Conservation (phyloP, 1,140 invertebrate genomes). For the Acromyrmex heyeri region DNA sequence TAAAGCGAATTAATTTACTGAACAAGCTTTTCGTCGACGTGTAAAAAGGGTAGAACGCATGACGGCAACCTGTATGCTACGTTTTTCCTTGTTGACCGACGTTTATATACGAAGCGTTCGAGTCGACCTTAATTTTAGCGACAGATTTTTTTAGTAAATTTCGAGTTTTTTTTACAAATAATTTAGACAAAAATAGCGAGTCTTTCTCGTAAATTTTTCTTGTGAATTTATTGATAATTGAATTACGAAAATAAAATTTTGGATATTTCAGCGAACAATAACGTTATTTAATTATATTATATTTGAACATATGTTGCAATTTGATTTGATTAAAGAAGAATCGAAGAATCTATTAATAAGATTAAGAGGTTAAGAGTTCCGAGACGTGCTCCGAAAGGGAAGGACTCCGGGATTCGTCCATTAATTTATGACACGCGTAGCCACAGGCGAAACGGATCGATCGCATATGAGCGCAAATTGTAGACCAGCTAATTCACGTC, state of each 20-base stretch:
- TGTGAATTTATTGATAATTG: slow-evolving; percentile 16
- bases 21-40: neutral
- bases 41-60: neutral
- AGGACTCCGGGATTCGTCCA: neutral
- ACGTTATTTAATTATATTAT: neutral
- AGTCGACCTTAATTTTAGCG: slow-evolving; percentile 33
- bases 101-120: neutral
- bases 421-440: slow-evolving; percentile 36
- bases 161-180: neutral
- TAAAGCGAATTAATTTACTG: slow-evolving; percentile 41
- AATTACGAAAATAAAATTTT: neutral
- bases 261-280: too few relatives aligned
- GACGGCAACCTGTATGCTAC: neutral
- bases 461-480: slow-evolving; percentile 18
- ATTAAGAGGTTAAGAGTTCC: slow-evolving; percentile 14
- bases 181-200: neutral
- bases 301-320: neutral
- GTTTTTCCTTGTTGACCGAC: slow-evolving; percentile 21
- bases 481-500: slow-evolving; percentile 21
- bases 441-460: neutral
- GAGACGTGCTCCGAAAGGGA: neutral
- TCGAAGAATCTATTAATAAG: slow-evolving; percentile 15
- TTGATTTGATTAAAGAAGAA: neutral
- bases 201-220: neutral
- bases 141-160: slow-evolving; percentile 18